These are phyloP conservation scores for Sebastes nivosus DNA, from an alignment of 2,797 vertebrate species.

Conservation along the genomic window DNA sequence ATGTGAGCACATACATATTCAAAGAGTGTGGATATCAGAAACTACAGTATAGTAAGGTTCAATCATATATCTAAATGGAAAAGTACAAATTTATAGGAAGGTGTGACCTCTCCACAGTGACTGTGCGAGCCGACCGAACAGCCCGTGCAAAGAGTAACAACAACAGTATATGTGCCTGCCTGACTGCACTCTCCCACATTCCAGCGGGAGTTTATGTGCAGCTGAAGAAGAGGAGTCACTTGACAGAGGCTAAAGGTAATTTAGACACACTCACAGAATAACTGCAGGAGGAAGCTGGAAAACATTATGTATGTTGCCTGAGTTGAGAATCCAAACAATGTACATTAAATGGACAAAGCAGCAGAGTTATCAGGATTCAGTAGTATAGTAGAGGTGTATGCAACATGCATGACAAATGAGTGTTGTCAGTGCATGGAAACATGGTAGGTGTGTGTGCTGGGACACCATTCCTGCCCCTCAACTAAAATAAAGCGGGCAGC, in stretches of 20 bases:
- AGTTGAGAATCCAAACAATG: neutral
- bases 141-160: conserved; percentile 40
- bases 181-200: conserved; percentile 61
- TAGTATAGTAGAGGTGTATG: neutral
- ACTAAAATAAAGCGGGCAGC: conserved; percentile 36
- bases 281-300: neutral
- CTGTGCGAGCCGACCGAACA: conserved; percentile 14
- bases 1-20: neutral
- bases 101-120: conserved; percentile 14
- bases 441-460: neutral
- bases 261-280: neutral
- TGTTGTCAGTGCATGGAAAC: conserved; percentile 8
- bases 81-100: conserved; percentile 1
- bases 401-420: neutral
- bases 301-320: neutral
- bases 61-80: neutral
- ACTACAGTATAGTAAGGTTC: neutral
- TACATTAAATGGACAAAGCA: neutral
- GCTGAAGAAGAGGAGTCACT: conserved; percentile 37
- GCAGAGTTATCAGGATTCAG: neutral
- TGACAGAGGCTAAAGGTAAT: conserved; percentile 12
- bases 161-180: conserved; percentile 32
- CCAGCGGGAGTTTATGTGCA: conserved; percentile 19
- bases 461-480: conserved; percentile 3
- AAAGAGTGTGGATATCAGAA: neutral